Evolutionary conservation across 2,888 invertebrate species (phyloP).

Genomic region (Ditula angustiorana): DNA sequence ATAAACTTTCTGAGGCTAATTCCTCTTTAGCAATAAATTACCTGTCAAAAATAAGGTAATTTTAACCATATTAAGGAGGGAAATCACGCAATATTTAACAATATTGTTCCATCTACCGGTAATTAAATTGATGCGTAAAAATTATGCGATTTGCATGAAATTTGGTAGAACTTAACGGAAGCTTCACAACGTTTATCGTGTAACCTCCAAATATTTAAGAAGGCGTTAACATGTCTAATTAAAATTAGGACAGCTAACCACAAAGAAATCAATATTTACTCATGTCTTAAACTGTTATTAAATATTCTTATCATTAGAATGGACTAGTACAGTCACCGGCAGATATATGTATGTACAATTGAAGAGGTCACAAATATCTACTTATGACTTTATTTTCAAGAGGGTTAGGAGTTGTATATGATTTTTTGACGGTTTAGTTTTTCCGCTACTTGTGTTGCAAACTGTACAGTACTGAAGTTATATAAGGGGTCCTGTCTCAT

Average conservation of each 20-base stretch:
- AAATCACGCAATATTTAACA: not conserved
- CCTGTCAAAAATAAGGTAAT: not conserved
- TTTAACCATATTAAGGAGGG: not conserved
- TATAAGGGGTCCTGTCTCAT: too few species aligned
- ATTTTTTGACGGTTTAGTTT: too few species aligned
- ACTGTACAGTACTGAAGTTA: too few species aligned
- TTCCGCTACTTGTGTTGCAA: too few species aligned
- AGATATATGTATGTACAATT: not conserved
- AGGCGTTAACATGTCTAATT: not conserved
- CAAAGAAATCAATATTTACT: not conserved
- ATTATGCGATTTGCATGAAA: not conserved
- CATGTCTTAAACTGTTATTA: not conserved
- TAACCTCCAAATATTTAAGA: conserved; percentile 1
- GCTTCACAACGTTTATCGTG: not conserved
- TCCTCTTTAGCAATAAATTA: too few species aligned
- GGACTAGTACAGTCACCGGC: not conserved
- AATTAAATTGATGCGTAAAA: not conserved
- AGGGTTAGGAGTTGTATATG: too few species aligned
- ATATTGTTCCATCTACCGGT: not conserved
- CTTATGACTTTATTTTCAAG: too few species aligned
- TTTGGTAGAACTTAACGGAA: not conserved
- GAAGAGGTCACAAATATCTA: not conserved
- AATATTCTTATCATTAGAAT: not conserved
- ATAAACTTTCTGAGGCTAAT: too few species aligned
- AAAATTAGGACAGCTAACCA: not conserved